Evolutionary conservation across 2,113 vertebrate genomes (phyloP).

Genomic region (Rutilus rutilus): DNA sequence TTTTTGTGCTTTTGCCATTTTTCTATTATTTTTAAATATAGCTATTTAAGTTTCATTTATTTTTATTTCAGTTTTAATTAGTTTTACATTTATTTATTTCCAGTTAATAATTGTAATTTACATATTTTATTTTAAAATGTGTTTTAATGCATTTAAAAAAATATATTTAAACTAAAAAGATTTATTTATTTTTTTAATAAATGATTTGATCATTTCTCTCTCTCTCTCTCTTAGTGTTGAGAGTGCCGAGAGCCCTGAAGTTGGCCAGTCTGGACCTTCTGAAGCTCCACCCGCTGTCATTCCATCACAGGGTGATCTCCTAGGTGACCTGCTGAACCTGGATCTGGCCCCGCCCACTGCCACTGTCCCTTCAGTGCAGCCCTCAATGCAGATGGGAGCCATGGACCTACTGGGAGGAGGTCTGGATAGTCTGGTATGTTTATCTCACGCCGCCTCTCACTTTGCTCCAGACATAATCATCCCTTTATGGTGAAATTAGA

Average conservation of each 20-base stretch:
- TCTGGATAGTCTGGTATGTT: conserved; percentile 90
- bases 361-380: conserved; percentile 77
- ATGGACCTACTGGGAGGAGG: conserved; percentile 94
- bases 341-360: conserved; percentile 88
- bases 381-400: conserved; percentile 88
- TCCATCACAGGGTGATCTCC: conserved; percentile 89
- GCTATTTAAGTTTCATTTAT: too few species aligned
- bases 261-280: conserved; percentile 66
- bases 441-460: not conserved
- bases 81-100: too few species aligned
- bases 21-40: too few species aligned
- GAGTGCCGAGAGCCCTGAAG: conserved; percentile 87
- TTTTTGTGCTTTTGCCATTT: too few species aligned
- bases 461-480: not conserved
- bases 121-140: not conserved
- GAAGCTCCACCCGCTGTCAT: conserved; percentile 88
- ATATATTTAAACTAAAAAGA: not conserved
- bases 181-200: not conserved
- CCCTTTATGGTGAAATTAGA: not conserved
- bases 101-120: not conserved
- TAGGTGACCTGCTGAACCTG: conserved; percentile 94
- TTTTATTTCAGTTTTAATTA: too few species aligned
- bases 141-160: not conserved
- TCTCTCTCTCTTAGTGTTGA: conserved; percentile 75
- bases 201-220: not conserved